Evolutionary conservation across 2,113 vertebrate species (phyloP).

Genomic region (Glaucidium brasilianum): DNA sequence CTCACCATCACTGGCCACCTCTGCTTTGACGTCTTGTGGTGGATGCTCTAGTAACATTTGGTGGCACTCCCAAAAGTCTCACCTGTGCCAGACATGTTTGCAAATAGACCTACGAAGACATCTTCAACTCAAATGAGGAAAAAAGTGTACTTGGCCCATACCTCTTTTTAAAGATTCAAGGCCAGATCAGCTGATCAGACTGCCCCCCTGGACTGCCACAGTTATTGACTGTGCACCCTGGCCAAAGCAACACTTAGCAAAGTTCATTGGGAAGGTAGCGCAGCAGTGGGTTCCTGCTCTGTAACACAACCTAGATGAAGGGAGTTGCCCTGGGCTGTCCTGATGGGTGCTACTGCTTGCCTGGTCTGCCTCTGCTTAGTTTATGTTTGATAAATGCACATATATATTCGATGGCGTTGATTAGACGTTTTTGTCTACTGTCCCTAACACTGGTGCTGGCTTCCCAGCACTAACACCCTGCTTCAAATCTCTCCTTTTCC

Average conservation of each 20-base stretch:
- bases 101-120: rapidly evolving
- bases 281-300: rapidly evolving
- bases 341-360: rapidly evolving
- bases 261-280: rapidly evolving
- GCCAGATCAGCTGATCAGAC: background rate
- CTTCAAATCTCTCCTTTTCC: background rate
- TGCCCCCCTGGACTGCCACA: rapidly evolving
- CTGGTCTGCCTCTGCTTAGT: too few relatives aligned
- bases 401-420: background rate
- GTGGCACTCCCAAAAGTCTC: background rate
- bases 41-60: too few relatives aligned
- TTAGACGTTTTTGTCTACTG: background rate
- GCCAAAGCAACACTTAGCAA: rapidly evolving
- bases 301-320: rapidly evolving
- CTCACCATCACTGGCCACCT: rapidly evolving
- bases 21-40: rapidly evolving
- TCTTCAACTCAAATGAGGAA: background rate
- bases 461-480: background rate
- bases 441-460: background rate
- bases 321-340: rapidly evolving
- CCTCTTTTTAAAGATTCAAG: rapidly evolving
- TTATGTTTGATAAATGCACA: background rate
- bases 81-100: background rate
- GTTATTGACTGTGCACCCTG: rapidly evolving
- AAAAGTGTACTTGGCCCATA: rapidly evolving